A percentile compares a stretch with the other conserved stretches of the same genome.
These are phyloP conservation scores for Pteromalus puparum DNA, from an alignment of 1,140 invertebrate genomes.

Conservation along the genomic window DNA sequence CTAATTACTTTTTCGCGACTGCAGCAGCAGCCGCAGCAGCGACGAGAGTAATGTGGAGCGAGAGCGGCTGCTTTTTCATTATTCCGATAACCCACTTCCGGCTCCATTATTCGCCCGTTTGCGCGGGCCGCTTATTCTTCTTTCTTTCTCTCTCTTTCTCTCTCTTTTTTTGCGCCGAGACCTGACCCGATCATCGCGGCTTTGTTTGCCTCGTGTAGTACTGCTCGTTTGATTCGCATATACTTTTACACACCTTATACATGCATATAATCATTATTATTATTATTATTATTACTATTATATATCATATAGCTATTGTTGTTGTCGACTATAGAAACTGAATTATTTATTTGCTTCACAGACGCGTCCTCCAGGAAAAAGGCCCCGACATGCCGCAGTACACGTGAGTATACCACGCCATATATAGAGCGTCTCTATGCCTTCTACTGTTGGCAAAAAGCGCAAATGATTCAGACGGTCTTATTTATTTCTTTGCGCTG, in stretches of 20 bases:
- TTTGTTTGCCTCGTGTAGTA: too few species aligned
- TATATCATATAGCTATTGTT: too few species aligned
- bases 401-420: constrained; percentile 75
- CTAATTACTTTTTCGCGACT: neutral
- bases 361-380: constrained; percentile 81
- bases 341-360: constrained; percentile 60
- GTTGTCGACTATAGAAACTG: neutral
- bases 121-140: neutral
- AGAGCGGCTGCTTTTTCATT: constrained; percentile 14
- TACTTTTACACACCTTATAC: too few species aligned
- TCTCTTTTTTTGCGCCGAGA: neutral
- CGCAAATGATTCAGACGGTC: neutral
- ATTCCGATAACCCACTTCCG: constrained; percentile 18
- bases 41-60: neutral
- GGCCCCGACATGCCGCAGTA: constrained; percentile 81
- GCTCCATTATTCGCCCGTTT: constrained; percentile 13
- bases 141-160: neutral
- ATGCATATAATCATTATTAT: too few species aligned
- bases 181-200: too few species aligned
- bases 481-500: constrained; percentile 18
- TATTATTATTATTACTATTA: too few species aligned
- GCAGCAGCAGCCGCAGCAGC: neutral
- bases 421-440: neutral
- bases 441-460: neutral
- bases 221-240: too few species aligned